Percentiles rank a stretch among this genome's conserved stretches.
Evolutionary conservation across 2,888 invertebrate genomes (phyloP).

Genomic region (Ditylenchus weischeri): DNA sequence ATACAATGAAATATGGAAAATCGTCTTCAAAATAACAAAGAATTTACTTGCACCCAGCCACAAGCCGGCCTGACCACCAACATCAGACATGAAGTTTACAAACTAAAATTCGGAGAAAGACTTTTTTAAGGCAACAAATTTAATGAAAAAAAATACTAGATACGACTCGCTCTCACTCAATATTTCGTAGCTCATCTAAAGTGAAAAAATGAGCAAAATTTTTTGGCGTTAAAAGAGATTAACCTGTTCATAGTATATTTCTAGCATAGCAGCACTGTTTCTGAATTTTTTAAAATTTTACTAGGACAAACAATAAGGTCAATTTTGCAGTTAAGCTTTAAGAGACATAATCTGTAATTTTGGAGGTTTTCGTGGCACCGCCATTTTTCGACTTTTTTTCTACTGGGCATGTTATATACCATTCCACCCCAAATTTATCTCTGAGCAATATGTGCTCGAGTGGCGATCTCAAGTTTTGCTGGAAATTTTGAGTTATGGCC

Average conservation of each 20-base stretch:
- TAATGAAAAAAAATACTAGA: constrained; percentile 25
- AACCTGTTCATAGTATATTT: constrained; percentile 58
- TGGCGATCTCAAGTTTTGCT: too few relatives aligned
- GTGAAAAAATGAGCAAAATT: not conserved
- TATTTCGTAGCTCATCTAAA: constrained; percentile 52
- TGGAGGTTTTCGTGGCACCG: too few relatives aligned
- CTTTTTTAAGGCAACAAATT: not conserved
- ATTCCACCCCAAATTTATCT: too few relatives aligned
- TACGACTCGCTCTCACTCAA: constrained; percentile 53
- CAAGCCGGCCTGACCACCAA: constrained; percentile 56
- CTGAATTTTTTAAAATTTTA: constrained; percentile 33
- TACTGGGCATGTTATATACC: too few relatives aligned
- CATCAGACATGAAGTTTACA: constrained; percentile 55
- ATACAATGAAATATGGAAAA: constrained; percentile 13
- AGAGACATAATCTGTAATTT: too few relatives aligned
- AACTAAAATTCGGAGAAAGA: constrained; percentile 30
- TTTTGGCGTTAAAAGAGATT: not conserved
- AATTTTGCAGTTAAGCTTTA: too few relatives aligned
- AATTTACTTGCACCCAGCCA: constrained; percentile 43
- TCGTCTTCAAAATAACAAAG: too few relatives aligned
- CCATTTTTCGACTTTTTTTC: too few relatives aligned
- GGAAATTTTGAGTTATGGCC: too few relatives aligned
- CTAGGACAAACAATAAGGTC: not conserved
- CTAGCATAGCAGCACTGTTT: constrained; percentile 54
- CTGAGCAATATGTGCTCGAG: too few relatives aligned